Percentiles rank a stretch among this genome's conserved stretches.
These are phyloP conservation scores for Hyposoter didymator DNA, from an alignment of 2,888 invertebrate species.

Conservation along the genomic window DNA sequence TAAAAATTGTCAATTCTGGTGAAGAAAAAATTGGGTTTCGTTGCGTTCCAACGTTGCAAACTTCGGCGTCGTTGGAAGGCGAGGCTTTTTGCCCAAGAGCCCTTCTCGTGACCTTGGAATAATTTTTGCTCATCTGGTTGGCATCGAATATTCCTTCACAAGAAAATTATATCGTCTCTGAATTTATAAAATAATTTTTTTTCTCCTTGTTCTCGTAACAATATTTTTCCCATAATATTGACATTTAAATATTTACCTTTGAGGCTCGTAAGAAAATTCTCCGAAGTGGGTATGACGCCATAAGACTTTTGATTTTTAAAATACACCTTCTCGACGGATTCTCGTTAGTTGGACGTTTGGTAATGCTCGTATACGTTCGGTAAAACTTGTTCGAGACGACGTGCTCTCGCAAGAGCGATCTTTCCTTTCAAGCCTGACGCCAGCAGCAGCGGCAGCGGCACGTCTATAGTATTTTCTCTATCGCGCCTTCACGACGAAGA, in stretches of 20 bases:
- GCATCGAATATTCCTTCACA: too few relatives aligned
- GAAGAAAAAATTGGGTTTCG: too few relatives aligned
- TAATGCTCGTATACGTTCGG: slow-evolving; percentile 16
- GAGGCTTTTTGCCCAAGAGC: too few relatives aligned
- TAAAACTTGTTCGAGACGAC: slow-evolving; percentile 28
- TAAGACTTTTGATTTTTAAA: slow-evolving; percentile 3
- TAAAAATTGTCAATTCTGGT: too few relatives aligned
- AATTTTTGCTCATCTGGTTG: too few relatives aligned
- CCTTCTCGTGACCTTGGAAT: too few relatives aligned
- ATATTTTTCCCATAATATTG: background rate
- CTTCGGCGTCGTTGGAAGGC: too few relatives aligned
- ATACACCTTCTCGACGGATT: background rate
- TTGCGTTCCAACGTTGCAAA: too few relatives aligned
- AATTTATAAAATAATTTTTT: background rate
- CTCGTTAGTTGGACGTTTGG: background rate
- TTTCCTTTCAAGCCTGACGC: slow-evolving; percentile 9
- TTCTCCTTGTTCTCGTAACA: background rate
- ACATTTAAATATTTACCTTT: slow-evolving; percentile 41
- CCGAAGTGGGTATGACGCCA: slow-evolving; percentile 37
- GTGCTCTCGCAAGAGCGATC: slow-evolving; percentile 31
- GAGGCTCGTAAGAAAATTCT: slow-evolving; percentile 16
- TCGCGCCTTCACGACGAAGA: background rate
- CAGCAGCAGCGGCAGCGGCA: too few relatives aligned
- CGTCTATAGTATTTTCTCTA: background rate
- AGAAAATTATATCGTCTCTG: too few relatives aligned